Evolutionary conservation across 2,888 invertebrate genomes (phyloP).

Genomic region (Holacanthella duospinosa): DNA sequence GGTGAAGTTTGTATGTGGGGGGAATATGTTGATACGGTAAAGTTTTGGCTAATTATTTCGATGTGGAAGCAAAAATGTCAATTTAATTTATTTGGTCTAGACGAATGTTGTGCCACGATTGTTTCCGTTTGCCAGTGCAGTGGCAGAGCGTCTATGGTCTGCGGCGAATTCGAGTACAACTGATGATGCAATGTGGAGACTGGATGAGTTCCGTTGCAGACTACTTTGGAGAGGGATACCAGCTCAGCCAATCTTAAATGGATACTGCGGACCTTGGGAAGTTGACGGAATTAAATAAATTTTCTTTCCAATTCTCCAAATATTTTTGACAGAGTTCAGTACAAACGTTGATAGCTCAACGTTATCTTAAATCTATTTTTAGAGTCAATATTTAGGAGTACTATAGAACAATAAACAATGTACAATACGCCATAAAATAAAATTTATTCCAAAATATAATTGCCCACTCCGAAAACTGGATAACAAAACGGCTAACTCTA

Average conservation of each 20-base stretch:
- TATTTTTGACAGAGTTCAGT: too few species aligned
- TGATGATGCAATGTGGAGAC: constrained; percentile 48
- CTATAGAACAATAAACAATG: too few species aligned
- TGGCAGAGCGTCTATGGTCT: constrained; percentile 79
- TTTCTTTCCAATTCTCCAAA: too few species aligned
- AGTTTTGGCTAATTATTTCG: not conserved
- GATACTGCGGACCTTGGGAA: constrained; percentile 32
- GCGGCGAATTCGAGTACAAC: constrained; percentile 42
- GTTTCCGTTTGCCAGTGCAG: constrained; percentile 77
- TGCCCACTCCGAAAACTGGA: too few species aligned
- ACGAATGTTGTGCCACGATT: constrained; percentile 52
- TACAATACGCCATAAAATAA: too few species aligned
- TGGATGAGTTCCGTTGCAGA: constrained; percentile 57
- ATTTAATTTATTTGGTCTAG: constrained; percentile 23
- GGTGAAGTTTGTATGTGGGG: constrained; percentile 2
- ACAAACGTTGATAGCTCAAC: too few species aligned
- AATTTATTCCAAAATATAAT: too few species aligned
- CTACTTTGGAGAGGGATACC: constrained; percentile 50
- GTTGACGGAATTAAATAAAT: too few species aligned
- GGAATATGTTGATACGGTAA: constrained; percentile 2
- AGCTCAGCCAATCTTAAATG: constrained; percentile 49
- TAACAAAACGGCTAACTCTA: too few species aligned
- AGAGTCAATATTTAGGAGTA: too few species aligned
- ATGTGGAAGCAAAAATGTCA: not conserved
- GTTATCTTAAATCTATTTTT: too few species aligned